These are phyloP conservation scores for Knipowitschia caucasica DNA, from an alignment of 2,797 vertebrate species.

Conservation along the genomic window DNA sequence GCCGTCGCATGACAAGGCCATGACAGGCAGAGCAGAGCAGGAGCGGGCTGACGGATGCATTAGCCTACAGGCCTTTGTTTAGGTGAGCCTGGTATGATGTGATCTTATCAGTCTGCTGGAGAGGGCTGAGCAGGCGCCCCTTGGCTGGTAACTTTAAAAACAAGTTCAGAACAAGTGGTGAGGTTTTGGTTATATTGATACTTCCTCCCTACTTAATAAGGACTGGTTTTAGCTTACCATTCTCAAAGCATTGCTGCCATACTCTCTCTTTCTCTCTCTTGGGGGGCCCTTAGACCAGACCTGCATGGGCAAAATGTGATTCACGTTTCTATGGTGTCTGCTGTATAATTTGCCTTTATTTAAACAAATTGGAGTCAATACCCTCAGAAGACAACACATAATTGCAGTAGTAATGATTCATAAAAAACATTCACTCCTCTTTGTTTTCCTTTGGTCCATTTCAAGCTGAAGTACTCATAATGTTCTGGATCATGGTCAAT, in stretches of 20 bases:
- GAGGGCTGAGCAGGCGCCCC: not conserved
- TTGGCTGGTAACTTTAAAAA: slow-evolving; percentile 1
- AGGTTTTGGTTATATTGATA: not conserved
- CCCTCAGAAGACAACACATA: no score
- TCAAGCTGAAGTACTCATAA: no score
- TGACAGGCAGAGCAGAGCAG: slow-evolving; percentile 49
- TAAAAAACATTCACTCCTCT: no score
- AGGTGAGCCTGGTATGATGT: slow-evolving; percentile 35
- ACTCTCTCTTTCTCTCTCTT: not conserved
- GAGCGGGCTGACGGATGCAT: slow-evolving; percentile 50
- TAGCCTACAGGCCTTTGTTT: slow-evolving; percentile 47
- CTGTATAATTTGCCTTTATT: no score
- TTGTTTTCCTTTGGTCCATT: no score
- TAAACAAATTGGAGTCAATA: no score
- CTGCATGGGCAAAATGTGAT: no score
- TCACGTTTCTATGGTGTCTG: no score
- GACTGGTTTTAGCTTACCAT: not conserved
- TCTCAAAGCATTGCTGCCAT: not conserved
- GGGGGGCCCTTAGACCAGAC: no score
- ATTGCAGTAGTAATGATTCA: no score
- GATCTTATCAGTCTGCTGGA: slow-evolving; percentile 17
- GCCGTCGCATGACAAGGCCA: slow-evolving; percentile 59
- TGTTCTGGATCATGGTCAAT: no score
- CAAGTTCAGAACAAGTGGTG: slow-evolving; percentile 3
- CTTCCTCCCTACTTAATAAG: not conserved